Evolutionary conservation across 2,888 invertebrate genomes (phyloP), one percentile per base, ranked within the genome.

Genomic region (Phalera bucephala): DNA sequence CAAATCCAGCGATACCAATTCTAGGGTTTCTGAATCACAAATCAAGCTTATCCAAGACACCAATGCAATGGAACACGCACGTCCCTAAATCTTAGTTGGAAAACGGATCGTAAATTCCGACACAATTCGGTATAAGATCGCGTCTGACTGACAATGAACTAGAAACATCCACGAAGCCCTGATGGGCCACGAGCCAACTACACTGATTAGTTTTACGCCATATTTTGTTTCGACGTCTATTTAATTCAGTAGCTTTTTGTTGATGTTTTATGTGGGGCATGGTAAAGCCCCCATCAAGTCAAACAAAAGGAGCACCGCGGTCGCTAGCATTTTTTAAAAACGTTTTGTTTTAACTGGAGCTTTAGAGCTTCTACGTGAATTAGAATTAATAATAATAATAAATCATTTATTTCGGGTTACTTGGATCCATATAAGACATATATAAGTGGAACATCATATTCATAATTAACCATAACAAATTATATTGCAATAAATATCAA

Each of bases 111-210:
- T 54, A 54, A 54, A 48, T 55, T 45, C 40, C 33, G 36, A 42
- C 41, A 40, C 38, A 45, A 56, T 47, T 52, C 42, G 10, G 2
- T 28, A 15, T 13, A 13, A 13, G n/a, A 8, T 3, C 9, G 22
- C 17, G 5, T 37, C 52, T 47, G 60, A 59, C 49, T 57, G 56
- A 52, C 56, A 55, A 55, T 55, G 49, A 49, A 41, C 44, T 44
- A 27, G 33, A 21, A 43, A 39, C 33, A 9, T 36, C 35, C 29
- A 36, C 31, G 17, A 36, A 14, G 33, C 40, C 25, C 36, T 47
- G 36, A 55, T 53, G 37, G 43, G 35, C 30, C 26, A 11, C 14
- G 5, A 26, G 28, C 33, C 36, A 46, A 50, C 36, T 27, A 13
- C 29, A 26, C 27, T 51, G 38, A 55, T 51, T 46, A 39, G 40